Base-by-base conservation (phyloP, 2,797 vertebrate genomes). In the Cyclopterus lumpus region DNA sequence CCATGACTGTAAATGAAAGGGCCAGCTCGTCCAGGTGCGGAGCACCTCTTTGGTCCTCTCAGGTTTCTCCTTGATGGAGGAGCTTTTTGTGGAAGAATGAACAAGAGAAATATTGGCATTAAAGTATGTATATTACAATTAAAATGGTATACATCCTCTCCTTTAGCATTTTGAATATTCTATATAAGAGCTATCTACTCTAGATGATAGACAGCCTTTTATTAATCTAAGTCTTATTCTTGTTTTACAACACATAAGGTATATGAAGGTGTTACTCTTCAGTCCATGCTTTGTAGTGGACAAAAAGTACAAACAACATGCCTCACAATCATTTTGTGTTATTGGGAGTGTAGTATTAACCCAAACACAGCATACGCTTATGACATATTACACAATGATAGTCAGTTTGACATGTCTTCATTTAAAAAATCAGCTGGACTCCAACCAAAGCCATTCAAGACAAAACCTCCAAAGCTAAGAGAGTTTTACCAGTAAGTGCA, bases 1-100 rank as follows among this genome's bases (percentile, higher is more conserved):
- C 87, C 91, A 89, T 87, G 92, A 89, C 93, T 93, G 90, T 93
- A 94, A 90, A 91, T 90, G 90, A 95, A 94, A 94, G 93, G 87
- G 74, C 88, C 67, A 85, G 91, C 88, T 90, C 88, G 92, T 89
- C 93, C 94, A 95, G 94, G 93, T 94, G 91, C 92, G 80, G 87
- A 86, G 89, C 80, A 84, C 84, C 81, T 89, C 83, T 90, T 55
- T 68, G 78, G 83, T 74, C 92, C 87, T 89, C 92, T 94, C 91
- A 73, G 80, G 89, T 94, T 95, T 93, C 95, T 83, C 77, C 81
- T 92, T 86, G 82, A 86, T 79, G 91, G 88, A 92, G 86, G 69
- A 87, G 80, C 75, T 64, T 86, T 85, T 71, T 70, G 34, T 78
- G 79, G 74, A 86, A 91, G 85, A 91, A 91, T 85, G 85, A 87